phyloP scores from a whole-genome alignment of 2,888 invertebrate genomes.

The Drosophila flavopinicola region DNA sequence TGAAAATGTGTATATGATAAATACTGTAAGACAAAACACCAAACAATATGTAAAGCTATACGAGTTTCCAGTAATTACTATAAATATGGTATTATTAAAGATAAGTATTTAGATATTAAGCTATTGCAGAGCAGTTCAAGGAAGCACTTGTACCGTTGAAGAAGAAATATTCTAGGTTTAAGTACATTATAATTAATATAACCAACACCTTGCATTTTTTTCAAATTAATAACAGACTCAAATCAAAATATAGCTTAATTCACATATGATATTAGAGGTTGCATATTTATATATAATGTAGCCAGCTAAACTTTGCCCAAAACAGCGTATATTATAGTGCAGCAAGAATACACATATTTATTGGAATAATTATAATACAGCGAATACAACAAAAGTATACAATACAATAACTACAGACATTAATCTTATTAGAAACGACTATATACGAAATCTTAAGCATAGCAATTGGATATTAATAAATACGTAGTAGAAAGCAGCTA shows the following conservation, averaged over 20 bases:
- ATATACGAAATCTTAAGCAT: background rate
- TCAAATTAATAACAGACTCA: background rate
- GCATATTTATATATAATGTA: slow-evolving; percentile 10
- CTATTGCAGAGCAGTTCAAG: slow-evolving; percentile 79
- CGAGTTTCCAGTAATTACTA: slow-evolving; percentile 11
- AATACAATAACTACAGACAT: slow-evolving; percentile 47
- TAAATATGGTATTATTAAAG: background rate
- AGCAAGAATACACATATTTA: slow-evolving; percentile 3
- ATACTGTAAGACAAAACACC: slow-evolving; percentile 70
- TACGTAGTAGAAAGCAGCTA: slow-evolving; percentile 50
- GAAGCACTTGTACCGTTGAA: slow-evolving; percentile 74
- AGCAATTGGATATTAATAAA: slow-evolving; percentile 7
- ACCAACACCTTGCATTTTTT: background rate
- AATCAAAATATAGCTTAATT: background rate
- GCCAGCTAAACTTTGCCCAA: slow-evolving; percentile 27
- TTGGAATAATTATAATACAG: slow-evolving; percentile 7
- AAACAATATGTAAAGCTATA: slow-evolving; percentile 31
- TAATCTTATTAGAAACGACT: slow-evolving; percentile 53
- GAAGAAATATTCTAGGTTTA: slow-evolving; percentile 7
- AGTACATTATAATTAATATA: slow-evolving; percentile 1
- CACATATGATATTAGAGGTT: background rate
- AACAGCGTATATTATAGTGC: slow-evolving; percentile 24
- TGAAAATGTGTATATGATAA: slow-evolving; percentile 33
- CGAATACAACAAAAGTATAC: slow-evolving; percentile 31
- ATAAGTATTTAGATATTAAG: slow-evolving; percentile 31